Conservation (phyloP, 2,888 invertebrate genomes). For the Galerucella calmariensis region DNA sequence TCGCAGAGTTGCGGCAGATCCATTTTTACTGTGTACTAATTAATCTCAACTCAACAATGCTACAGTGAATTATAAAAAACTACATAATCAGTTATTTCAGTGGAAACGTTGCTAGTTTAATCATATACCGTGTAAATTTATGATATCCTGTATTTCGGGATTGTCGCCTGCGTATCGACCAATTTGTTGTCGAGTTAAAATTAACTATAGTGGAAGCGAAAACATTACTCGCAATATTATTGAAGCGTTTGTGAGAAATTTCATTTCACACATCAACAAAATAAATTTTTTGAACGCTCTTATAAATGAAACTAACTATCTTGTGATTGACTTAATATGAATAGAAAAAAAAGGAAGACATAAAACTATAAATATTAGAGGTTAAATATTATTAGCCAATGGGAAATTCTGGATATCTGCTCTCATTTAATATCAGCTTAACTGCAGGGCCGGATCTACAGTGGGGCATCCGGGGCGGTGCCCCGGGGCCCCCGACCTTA, state of each 20-base stretch:
- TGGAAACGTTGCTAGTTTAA: constrained; percentile 34
- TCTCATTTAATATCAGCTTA: no score
- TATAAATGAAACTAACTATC: no score
- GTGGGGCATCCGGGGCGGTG: no score
- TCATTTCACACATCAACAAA: not conserved
- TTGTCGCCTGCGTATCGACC: constrained; percentile 35
- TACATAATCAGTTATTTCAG: constrained; percentile 31
- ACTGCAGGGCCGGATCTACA: no score
- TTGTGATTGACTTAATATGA: no score
- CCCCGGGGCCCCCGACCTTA: no score
- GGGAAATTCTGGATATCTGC: no score
- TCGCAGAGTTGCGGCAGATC: not conserved
- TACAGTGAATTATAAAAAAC: constrained; percentile 25
- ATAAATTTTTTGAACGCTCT: no score
- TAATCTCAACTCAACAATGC: constrained; percentile 22
- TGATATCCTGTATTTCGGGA: constrained; percentile 36
- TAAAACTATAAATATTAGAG: no score
- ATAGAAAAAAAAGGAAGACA: no score
- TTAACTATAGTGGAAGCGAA: constrained; percentile 30
- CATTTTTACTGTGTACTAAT: not conserved
- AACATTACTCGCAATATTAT: not conserved
- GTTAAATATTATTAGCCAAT: no score
- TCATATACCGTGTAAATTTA: constrained; percentile 37
- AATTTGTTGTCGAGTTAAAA: constrained; percentile 35
- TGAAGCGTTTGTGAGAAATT: not conserved